Evolutionary conservation across 2,888 invertebrate genomes (phyloP).

Genomic region (Hydrotaea diabolus): DNA sequence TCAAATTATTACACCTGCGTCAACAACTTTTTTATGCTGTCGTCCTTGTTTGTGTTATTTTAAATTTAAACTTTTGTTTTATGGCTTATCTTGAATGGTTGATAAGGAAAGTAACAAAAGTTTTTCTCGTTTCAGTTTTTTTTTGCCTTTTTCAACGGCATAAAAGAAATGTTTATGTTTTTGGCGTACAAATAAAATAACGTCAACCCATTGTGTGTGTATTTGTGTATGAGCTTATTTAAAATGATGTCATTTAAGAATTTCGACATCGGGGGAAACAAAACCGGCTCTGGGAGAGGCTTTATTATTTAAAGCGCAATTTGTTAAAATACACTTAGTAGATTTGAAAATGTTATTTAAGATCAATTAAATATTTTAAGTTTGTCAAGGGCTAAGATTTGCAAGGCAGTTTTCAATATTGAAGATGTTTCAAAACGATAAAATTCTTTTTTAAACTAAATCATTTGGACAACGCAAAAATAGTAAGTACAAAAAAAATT

Average conservation of each 20-base stretch:
- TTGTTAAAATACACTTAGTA: no score
- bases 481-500: no score
- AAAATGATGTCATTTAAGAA: constrained; percentile 11
- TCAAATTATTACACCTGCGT: constrained; percentile 58
- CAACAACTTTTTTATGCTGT: constrained; percentile 46
- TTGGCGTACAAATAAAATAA: background rate
- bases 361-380: no score
- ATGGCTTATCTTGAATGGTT: constrained; percentile 41
- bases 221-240: background rate
- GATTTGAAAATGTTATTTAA: no score
- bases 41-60: background rate
- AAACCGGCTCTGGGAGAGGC: no score
- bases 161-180: background rate
- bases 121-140: background rate
- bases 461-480: no score
- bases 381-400: no score
- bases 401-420: no score
- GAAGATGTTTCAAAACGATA: no score
- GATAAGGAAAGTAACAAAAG: constrained; percentile 24
- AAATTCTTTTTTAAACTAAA: no score
- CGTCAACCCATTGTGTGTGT: background rate
- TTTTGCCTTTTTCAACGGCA: background rate
- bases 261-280: background rate
- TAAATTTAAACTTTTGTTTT: constrained; percentile 27
- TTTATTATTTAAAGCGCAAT: no score